phyloP scores from a whole-genome alignment of 2,797 vertebrate genomes.

The Anguilla anguilla region DNA sequence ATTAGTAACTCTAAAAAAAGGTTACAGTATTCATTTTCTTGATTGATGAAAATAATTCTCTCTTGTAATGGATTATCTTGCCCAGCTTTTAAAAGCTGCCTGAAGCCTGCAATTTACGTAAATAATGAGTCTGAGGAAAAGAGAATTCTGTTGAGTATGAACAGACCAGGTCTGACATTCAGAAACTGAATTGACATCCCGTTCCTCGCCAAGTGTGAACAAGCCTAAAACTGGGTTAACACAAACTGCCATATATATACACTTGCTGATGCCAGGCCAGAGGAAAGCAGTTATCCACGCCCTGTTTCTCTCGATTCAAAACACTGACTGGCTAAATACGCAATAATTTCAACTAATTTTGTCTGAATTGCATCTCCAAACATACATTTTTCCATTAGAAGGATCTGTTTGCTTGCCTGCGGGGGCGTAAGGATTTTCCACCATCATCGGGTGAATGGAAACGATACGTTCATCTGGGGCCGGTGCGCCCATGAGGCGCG shows the following conservation, averaged over 20 bases:
- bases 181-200: conserved; percentile 4
- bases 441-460: not conserved
- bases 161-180: not conserved
- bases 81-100: not conserved
- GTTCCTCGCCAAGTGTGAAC: not conserved
- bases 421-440: not conserved
- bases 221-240: not conserved
- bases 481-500: not conserved
- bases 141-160: not conserved
- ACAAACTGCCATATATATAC: not conserved
- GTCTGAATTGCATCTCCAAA: not conserved
- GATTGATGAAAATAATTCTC: not conserved
- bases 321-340: not conserved
- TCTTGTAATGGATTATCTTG: not conserved
- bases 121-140: not conserved
- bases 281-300: not conserved
- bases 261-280: not conserved
- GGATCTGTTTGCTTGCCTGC: not conserved
- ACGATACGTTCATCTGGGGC: not conserved
- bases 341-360: not conserved
- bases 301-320: not conserved
- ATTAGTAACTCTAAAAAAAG: not conserved
- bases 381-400: not conserved
- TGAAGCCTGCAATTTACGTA: not conserved
- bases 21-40: not conserved